phyloP scores from a whole-genome alignment of 2,797 vertebrate genomes.

The Eulemur mongoz region DNA sequence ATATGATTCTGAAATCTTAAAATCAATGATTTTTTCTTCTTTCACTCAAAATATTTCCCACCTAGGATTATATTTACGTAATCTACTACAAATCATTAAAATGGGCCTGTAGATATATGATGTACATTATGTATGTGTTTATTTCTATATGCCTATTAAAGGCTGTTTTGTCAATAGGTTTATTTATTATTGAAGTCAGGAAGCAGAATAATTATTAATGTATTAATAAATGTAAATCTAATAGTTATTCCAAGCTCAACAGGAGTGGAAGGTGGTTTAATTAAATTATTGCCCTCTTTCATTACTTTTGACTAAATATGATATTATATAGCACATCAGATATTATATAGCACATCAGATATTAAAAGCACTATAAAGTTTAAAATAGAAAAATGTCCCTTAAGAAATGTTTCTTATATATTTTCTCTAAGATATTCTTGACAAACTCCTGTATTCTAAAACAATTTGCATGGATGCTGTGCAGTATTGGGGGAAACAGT shows the following conservation, averaged over 20 bases:
- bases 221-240: neutral
- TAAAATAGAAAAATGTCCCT: neutral
- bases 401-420: neutral
- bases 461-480: constrained; percentile 96
- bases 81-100: neutral
- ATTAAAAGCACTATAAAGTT: neutral
- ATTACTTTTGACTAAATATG: neutral
- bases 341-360: neutral
- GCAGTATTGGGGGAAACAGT: constrained; percentile 94
- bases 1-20: neutral
- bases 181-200: neutral
- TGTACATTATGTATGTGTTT: neutral
- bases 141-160: neutral
- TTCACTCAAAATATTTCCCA: neutral
- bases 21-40: neutral
- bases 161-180: neutral
- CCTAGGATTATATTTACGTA: neutral
- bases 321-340: neutral
- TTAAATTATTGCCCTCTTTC: neutral
- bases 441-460: constrained; percentile 93
- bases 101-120: neutral
- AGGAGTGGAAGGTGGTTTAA: neutral
- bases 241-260: neutral
- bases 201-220: constrained; percentile 10
- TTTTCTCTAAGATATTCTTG: constrained; percentile 89